Evolutionary conservation across 2,888 invertebrate species (phyloP).

Genomic region (Machimus atricapillus): DNA sequence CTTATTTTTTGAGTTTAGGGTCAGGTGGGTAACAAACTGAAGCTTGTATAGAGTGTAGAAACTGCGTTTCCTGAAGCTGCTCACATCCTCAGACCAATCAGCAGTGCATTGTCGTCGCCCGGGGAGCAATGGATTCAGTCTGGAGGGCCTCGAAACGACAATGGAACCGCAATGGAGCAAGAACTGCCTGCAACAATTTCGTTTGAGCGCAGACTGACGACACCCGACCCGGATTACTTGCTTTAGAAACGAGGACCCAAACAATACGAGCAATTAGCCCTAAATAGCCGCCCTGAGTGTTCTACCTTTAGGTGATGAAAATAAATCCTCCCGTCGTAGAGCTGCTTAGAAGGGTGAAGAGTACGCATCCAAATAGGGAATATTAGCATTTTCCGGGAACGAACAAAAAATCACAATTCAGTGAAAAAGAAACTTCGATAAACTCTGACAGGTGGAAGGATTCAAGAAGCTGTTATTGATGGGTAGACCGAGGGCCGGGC

Average conservation of each 20-base stretch:
- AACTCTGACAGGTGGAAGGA: conserved; percentile 43
- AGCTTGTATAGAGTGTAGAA: neutral
- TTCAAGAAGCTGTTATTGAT: conserved; percentile 43
- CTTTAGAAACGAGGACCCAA: neutral
- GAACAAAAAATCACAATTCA: conserved; percentile 40
- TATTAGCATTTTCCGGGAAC: conserved; percentile 20
- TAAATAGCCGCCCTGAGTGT: neutral
- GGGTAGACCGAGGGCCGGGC: conserved; percentile 28
- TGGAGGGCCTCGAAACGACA: neutral
- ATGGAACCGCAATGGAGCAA: neutral
- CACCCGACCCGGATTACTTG: neutral
- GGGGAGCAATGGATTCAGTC: no score
- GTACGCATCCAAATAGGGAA: neutral
- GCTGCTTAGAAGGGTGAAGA: neutral
- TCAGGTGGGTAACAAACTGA: neutral
- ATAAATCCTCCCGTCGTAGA: neutral
- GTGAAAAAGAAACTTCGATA: conserved; percentile 43
- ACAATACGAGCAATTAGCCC: neutral
- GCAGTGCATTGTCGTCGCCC: neutral
- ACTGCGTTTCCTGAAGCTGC: neutral
- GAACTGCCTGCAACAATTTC: neutral
- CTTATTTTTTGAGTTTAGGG: neutral
- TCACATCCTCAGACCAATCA: neutral
- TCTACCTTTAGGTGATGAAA: neutral
- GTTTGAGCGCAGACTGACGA: neutral